Evolutionary conservation across 1,140 invertebrate genomes (phyloP), one percentile per base, ranked within the genome.

Genomic region (Leptoteleia sp.): DNA sequence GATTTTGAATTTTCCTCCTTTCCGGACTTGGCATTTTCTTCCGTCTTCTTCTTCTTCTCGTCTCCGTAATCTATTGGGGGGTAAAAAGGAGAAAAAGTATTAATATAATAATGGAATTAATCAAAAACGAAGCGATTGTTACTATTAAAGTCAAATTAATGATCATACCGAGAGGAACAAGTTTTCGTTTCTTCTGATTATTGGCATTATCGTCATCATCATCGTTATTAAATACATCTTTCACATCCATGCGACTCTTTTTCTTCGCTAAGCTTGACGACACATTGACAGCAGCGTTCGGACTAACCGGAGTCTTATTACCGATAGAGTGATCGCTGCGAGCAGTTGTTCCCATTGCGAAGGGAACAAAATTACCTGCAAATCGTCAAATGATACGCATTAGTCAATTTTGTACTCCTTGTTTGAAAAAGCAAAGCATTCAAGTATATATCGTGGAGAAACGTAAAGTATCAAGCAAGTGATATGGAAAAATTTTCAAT

Each of bases 211-310:
- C 94, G 76, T 95, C 94, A 82, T 96, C 95, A 78, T 98, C 96
- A 77, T 96, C 95, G 62, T 94, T 95, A 87, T 97, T 97, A 83
- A 98, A 98, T 1, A 97, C 96, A 81, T 97, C 96, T 55, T 95
- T 94, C 0, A 97, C 92, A 70, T 96, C 95, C 13, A 96, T 91
- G 81, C 94, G 95, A 80, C 94, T 94, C 78, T 94, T 94, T 80
- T 93, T 93, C 45, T 83, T 88, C 0, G 79, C 64, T 35, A 85
- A 78, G 81, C 81, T 85, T 1, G 80, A n/a, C 8, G 83, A 83
- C 0, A 52, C 25, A 72, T 79, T 84, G 16, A 75, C 76, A 59
- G 77, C 37, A 1, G 82, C 38, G 25, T 81, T 84, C 5, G 89
- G 89, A 84, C 89, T 90, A 3, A 84, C 86, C 4, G 89, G 88